Evolutionary conservation across 1,140 invertebrate genomes (phyloP).

Genomic region (Listronotus oregonensis): DNA sequence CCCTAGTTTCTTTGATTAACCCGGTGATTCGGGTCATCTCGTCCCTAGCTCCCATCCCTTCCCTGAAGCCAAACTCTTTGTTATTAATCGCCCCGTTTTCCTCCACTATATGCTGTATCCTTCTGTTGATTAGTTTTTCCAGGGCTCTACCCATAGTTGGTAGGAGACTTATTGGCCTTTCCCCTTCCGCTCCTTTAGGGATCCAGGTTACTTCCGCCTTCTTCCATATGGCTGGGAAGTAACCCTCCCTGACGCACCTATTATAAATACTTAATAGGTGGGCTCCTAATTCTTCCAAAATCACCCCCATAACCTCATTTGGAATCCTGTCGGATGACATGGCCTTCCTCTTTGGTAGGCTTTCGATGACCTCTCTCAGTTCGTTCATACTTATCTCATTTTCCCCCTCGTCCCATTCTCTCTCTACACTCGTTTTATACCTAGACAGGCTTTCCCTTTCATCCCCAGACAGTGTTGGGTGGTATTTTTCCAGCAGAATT

Average conservation of each 20-base stretch:
- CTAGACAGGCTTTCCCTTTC: background rate
- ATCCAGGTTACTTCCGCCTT: slow-evolving; percentile 6
- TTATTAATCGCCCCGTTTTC: slow-evolving; percentile 2
- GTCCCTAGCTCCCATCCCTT: slow-evolving; percentile 16
- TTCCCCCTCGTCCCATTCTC: background rate
- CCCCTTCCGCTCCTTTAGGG: slow-evolving; percentile 11
- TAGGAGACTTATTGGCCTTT: slow-evolving; percentile 3
- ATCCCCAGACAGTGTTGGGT: background rate
- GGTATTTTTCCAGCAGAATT: background rate
- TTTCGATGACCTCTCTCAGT: background rate
- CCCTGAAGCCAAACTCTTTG: slow-evolving; percentile 33
- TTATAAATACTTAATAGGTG: background rate
- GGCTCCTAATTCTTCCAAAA: background rate
- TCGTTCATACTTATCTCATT: background rate
- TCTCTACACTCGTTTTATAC: background rate
- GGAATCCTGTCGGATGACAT: slow-evolving; percentile 13
- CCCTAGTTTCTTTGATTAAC: too few relatives aligned
- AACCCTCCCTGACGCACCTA: background rate
- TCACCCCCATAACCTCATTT: slow-evolving; percentile 15
- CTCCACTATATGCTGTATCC: background rate
- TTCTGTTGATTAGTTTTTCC: slow-evolving; percentile 6
- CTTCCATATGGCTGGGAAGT: slow-evolving; percentile 19
- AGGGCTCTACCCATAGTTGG: slow-evolving; percentile 11
- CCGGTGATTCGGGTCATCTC: slow-evolving; percentile 16
- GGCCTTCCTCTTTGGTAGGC: background rate